Evolutionary conservation across 2,797 vertebrate species (phyloP), one percentile per base, ranked within the genome.

Genomic region (Oreochromis mossambicus): DNA sequence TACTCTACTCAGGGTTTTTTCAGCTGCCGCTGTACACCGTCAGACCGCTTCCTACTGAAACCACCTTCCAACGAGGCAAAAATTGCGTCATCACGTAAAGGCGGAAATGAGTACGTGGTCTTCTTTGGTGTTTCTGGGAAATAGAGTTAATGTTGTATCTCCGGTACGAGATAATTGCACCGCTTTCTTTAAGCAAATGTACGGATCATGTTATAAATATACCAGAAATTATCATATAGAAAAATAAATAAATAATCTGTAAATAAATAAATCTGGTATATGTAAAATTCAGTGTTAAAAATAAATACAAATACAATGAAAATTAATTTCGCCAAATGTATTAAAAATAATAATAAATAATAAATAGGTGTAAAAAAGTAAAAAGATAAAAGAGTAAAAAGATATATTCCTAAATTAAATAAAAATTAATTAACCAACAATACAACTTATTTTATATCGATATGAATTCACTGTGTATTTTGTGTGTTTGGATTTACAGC

Each of bases 11-110:
- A 1, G 50, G 11, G 80, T 75, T 83, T 82, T 87, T 77, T 76
- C 29, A 13, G 63, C 43, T 7, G 61, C 56, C 3, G 14, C 26
- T 34, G 79, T 75, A 79, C 41, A 12, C 66, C 2, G 86, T 79
- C 79, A 55, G 70, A 34, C 48, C 36, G 14, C 83, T 95, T 96
- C 93, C 92, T 92, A 46, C 81, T n/a, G 87, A 95, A 95, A 95
- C 90, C 91, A 94, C 94, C 96, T 96, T 97, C 97, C 96, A 97
- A 97, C 97, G 2, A 94, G 96, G 94, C 97, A 97, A 56, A 97
- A 97, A 95, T 77, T 90, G 94, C 97, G 96, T 97, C 96, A 97
- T 85, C 83, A 54, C 93, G 94, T 87, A 76, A 86, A 87, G 11
- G 32, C 83, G 85, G 87, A 93, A 48, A 6, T 86, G 32, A 29